Base-by-base conservation (phyloP, 2,113 vertebrate species). In the Hymenochirus boettgeri region DNA sequence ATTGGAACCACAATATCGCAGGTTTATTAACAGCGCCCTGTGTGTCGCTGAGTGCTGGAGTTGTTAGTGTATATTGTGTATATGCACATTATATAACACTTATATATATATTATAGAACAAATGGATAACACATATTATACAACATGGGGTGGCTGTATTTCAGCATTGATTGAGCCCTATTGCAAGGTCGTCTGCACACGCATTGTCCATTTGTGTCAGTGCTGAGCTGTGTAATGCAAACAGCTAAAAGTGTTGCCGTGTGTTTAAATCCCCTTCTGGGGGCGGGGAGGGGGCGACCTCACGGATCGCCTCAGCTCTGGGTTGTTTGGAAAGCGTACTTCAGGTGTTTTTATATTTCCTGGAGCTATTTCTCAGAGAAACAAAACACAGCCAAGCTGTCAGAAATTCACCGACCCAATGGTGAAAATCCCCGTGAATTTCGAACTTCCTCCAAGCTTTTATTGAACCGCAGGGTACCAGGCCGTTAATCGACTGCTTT, bases 291-390 rank as follows among this genome's bases (percentile, higher is more conserved):
- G n/a, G n/a, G 47, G 48, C 62, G 77, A 75, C 73, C 64, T 71
- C 76, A 81, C 76, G 15, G 23, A 72, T 19, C 60, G 73, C 63
- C 46, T 52, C 29, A 17, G 67, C 70, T 61, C 71, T 61, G 65
- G 46, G 70, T 74, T 63, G 76, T 37, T 35, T 9, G 10, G 53
- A 67, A 77, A 83, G 73, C 74, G 76, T 74, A 74, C 71, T 61
- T 77, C 83, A 81, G 83, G 79, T 83, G 80, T 76, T 85, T n/a
- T 85, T 79, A 71, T 61, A 82, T 85, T 85, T 82, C 80, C 78
- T 70, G 75, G 64, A 78, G 67, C 27, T 31, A 15, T 42, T 26
- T 69, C 65, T 58, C 52, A 39, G 74, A 61, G 58, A 54, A 82
- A 77, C 70, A 59, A 70, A 51, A 37, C 80, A 77, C 29, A 71